These are phyloP conservation scores for Huso huso DNA, from an alignment of 2,797 vertebrate genomes.

Conservation along the genomic window DNA sequence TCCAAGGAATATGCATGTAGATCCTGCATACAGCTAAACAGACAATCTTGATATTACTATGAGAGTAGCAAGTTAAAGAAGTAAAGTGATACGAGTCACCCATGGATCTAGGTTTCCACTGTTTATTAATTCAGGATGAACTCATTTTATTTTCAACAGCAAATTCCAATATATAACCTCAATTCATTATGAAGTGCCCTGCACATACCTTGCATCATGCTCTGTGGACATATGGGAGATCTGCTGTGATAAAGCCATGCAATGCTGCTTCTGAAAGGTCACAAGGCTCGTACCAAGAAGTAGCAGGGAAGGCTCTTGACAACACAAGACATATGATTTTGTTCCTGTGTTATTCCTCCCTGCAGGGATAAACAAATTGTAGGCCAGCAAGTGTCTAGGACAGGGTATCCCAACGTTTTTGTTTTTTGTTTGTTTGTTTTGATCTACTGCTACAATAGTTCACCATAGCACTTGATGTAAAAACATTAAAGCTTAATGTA, in stretches of 20 bases:
- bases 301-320: background rate
- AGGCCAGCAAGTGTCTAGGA: slow-evolving; percentile 39
- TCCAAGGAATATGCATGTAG: background rate
- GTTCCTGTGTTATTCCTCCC: slow-evolving; percentile 53
- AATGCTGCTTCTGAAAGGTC: slow-evolving; percentile 47
- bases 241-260: slow-evolving; percentile 44
- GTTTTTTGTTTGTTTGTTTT: background rate
- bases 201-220: slow-evolving; percentile 44
- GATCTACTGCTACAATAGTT: too few species aligned
- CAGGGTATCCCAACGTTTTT: background rate
- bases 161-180: slow-evolving; percentile 52
- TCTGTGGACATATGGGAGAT: slow-evolving; percentile 62
- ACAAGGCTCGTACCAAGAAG: background rate
- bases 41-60: slow-evolving; percentile 5
- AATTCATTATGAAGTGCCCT: slow-evolving; percentile 48
- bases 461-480: too few species aligned
- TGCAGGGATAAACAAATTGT: slow-evolving; percentile 69
- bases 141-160: slow-evolving; percentile 56
- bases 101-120: slow-evolving; percentile 49
- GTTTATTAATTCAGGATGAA: slow-evolving; percentile 46
- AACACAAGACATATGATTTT: background rate
- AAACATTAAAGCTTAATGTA: too few species aligned
- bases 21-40: background rate
- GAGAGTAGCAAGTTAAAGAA: slow-evolving; percentile 21
- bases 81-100: slow-evolving; percentile 40